Evolutionary conservation across 1,140 invertebrate species (phyloP).

Genomic region (Meloidogyne floridensis): DNA sequence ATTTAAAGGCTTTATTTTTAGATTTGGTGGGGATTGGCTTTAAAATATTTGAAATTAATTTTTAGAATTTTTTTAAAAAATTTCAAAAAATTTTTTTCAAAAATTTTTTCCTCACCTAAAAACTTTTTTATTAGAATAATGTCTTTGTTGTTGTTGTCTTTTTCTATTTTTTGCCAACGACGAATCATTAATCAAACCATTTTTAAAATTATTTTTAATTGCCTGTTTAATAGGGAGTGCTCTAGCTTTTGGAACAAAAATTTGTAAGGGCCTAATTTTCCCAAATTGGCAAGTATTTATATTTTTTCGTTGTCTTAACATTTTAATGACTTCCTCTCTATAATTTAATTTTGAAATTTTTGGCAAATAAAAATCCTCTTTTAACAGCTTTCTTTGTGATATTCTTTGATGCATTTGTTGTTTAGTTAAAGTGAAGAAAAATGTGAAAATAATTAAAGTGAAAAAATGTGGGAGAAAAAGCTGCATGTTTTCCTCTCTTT

Average conservation of each 20-base stretch:
- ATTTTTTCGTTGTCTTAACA: neutral
- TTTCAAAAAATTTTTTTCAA: neutral
- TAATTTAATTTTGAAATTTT: neutral
- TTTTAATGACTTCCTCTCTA: neutral
- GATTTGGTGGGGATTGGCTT: neutral
- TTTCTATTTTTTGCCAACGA: neutral
- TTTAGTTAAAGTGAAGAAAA: neutral
- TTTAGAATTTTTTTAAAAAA: neutral
- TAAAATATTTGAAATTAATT: neutral
- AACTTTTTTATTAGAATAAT: neutral
- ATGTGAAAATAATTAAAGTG: neutral
- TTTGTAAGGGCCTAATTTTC: neutral
- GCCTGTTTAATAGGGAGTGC: neutral
- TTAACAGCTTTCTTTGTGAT: neutral
- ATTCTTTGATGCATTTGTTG: slow-evolving; percentile 7
- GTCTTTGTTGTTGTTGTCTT: neutral
- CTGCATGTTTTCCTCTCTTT: neutral
- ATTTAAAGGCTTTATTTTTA: neutral
- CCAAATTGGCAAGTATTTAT: neutral
- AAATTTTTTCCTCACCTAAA: neutral
- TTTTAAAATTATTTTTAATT: neutral
- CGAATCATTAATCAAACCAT: neutral
- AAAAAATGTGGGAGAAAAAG: neutral
- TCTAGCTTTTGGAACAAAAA: slow-evolving; percentile 10
- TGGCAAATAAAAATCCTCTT: neutral